phyloP scores from a whole-genome alignment of 2,888 invertebrate genomes.

The Clusia tigrina region DNA sequence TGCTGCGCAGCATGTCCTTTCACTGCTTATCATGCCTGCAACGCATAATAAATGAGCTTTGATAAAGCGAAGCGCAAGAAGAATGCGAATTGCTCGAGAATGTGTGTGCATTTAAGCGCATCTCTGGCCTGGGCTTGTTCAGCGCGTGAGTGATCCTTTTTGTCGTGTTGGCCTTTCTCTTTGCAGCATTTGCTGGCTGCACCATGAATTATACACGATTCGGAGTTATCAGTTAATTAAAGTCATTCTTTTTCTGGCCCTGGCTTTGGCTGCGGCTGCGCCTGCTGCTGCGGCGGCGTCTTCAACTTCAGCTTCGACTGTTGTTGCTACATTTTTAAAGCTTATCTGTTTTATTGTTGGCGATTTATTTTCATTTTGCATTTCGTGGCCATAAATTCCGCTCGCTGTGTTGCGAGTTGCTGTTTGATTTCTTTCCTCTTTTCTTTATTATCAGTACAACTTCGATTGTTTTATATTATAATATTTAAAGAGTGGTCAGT shows the following conservation, averaged over 20 bases:
- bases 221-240: conserved; percentile 43
- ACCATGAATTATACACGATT: not conserved
- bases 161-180: conserved; percentile 2
- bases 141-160: not conserved
- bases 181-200: conserved; percentile 4
- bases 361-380: conserved; percentile 18
- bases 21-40: conserved; percentile 8
- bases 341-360: conserved; percentile 17
- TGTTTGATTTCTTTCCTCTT: too few relatives aligned
- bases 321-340: not conserved
- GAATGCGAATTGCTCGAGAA: conserved; percentile 8
- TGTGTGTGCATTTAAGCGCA: not conserved
- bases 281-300: not conserved
- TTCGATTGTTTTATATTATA: too few relatives aligned
- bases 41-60: conserved; percentile 24
- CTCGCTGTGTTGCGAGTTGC: too few relatives aligned
- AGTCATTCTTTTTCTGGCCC: conserved; percentile 36
- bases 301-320: not conserved
- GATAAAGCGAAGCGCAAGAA: conserved; percentile 13
- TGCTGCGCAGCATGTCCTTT: not conserved
- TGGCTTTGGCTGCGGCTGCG: not conserved
- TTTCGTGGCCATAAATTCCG: too few relatives aligned
- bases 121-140: too few relatives aligned
- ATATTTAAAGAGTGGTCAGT: too few relatives aligned
- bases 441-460: too few relatives aligned